Percentiles rank a stretch among this genome's conserved stretches.
These are phyloP conservation scores for Epinephelus awoara DNA, from an alignment of 2,797 vertebrate species.

Conservation along the genomic window DNA sequence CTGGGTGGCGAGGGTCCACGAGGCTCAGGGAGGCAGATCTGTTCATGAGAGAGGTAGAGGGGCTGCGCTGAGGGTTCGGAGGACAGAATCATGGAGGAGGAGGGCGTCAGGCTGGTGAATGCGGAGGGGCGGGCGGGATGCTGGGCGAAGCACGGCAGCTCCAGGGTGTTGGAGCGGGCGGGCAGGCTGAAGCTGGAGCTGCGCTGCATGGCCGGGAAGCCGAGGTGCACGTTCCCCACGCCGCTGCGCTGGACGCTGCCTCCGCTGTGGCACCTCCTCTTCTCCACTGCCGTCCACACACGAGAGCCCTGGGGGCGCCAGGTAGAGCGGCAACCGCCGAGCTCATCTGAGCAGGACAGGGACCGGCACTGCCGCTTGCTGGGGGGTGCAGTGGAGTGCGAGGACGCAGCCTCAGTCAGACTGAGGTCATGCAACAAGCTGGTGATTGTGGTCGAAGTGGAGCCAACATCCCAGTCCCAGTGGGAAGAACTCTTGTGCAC, in stretches of 20 bases:
- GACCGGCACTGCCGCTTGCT: constrained; percentile 97
- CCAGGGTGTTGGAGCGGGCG: constrained; percentile 82
- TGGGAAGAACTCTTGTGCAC: constrained; percentile 70
- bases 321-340: constrained; percentile 85
- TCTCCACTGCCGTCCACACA: constrained; percentile 94
- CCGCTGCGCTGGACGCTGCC: constrained; percentile 90
- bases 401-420: constrained; percentile 78
- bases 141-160: constrained; percentile 77
- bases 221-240: constrained; percentile 45
- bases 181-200: constrained; percentile 97
- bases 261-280: constrained; percentile 93
- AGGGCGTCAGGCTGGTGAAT: constrained; percentile 69
- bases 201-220: constrained; percentile 90
- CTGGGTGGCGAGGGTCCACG: constrained; percentile 85
- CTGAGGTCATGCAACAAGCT: constrained; percentile 85
- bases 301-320: constrained; percentile 94
- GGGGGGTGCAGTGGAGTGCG: constrained; percentile 88
- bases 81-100: constrained; percentile 63
- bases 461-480: constrained; percentile 73
- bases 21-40: constrained; percentile 86
- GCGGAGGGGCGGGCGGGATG: constrained; percentile 65
- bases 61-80: constrained; percentile 82
- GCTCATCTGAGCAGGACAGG: constrained; percentile 93
- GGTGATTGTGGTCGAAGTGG: constrained; percentile 77
- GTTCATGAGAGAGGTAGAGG: constrained; percentile 91